phyloP scores from a whole-genome alignment of 2,113 vertebrate genomes.

The Corynorhinus townsendii region DNA sequence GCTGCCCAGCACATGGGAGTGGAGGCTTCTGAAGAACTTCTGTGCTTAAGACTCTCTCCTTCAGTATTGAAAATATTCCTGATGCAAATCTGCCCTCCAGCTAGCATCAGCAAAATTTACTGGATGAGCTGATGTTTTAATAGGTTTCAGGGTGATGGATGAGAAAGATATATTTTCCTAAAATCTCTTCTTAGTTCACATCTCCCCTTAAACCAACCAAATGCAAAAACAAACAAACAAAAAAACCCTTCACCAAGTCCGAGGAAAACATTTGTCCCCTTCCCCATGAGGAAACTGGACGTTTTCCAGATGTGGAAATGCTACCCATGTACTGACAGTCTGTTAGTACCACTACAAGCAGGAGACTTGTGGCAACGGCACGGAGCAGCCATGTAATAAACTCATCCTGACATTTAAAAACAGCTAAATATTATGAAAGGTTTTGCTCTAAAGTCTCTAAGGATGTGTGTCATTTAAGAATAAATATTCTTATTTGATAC shows the following conservation, averaged over 20 bases:
- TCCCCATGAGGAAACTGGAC: constrained; percentile 37
- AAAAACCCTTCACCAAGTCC: not conserved
- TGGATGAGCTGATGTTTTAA: not conserved
- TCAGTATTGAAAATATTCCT: not conserved
- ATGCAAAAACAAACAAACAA: constrained; percentile 5
- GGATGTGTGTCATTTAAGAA: constrained; percentile 77
- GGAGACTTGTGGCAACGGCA: not conserved
- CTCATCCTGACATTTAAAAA: constrained; percentile 81
- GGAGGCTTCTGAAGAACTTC: not conserved
- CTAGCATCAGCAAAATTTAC: not conserved
- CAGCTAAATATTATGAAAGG: constrained; percentile 79
- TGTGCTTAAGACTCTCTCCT: not conserved
- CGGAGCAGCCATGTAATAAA: constrained; percentile 39
- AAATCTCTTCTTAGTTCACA: constrained; percentile 35
- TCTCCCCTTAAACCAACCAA: constrained; percentile 1
- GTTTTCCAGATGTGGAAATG: constrained; percentile 57
- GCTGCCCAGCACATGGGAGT: rapidly evolving
- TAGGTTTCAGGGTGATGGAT: not conserved
- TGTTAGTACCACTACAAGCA: constrained; percentile 31
- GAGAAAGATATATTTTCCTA: not conserved
- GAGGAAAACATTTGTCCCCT: constrained; percentile 48
- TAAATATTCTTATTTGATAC: constrained; percentile 75
- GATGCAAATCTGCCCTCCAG: not conserved
- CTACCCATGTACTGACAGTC: constrained; percentile 57
- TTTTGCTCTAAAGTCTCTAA: constrained; percentile 78